Evolutionary conservation across 2,888 invertebrate species (phyloP), one percentile per base, ranked within the genome.

Genomic region (Carabus problematicus): DNA sequence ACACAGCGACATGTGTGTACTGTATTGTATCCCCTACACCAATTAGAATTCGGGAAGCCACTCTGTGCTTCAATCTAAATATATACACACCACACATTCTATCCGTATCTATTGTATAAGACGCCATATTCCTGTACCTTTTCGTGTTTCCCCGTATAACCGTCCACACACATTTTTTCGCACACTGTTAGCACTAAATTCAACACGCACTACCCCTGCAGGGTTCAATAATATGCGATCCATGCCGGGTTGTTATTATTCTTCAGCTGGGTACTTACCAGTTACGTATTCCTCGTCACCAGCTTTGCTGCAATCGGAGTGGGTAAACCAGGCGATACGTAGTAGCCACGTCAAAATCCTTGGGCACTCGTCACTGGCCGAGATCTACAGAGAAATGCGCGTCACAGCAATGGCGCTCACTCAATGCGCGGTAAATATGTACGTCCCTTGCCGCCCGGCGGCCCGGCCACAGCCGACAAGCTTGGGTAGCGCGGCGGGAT

Each of bases 201-300:
- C 42, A 42, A 19, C 47, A 62, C 52, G 45, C 62, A 68, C 49
- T 70, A 67, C 70, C 71, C 70, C 70, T 66, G 62, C 62, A 70
- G 71, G 73, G 72, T 72, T 64, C 69, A 61, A 55, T 63, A 58
- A 70, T 76, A 79, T 76, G 79, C 79, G 80, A 81, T 81, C 84
- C 84, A 84, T 83, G 84, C 82, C 83, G 81, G 82, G 80, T 82
- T 84, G 85, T 84, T 85, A 84, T 85, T 85, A 84, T 85, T 85
- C 85, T 85, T 85, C 85, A 84, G 84, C 85, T 85, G 85, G 87
- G 89, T 89, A 91, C 90, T 91, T 90, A 91, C 91, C 91, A 89
- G 92, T 93, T 93, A 93, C 93, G 93, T 92, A 92, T 92, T 92
- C 91, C 91, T 93, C 93, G 93, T 93, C 93, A 93, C 92, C 90